Conservation (phyloP, 1,140 invertebrate species). For the Polyergus mexicanus region DNA sequence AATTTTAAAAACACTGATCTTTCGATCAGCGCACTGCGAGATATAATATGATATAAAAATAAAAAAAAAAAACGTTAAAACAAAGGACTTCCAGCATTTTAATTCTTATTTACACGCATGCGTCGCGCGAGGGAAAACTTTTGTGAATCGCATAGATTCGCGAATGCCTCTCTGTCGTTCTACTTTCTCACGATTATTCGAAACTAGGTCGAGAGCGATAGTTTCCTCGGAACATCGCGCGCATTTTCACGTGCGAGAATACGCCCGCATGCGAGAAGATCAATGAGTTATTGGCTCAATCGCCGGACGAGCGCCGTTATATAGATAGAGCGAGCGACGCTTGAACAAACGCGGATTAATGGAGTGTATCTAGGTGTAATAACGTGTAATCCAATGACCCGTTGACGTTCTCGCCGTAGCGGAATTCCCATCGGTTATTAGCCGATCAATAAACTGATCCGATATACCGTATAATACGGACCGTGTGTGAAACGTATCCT, state of each 20-base stretch:
- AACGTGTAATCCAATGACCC: slow-evolving; percentile 60
- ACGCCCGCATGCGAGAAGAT: neutral
- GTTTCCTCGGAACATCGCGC: neutral
- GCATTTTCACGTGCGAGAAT: slow-evolving; percentile 9
- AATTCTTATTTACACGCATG: slow-evolving; percentile 21
- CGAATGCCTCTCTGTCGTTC: slow-evolving; percentile 16
- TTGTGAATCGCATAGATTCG: slow-evolving; percentile 41
- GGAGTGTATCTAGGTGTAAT: slow-evolving; percentile 42
- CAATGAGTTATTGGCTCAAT: slow-evolving; percentile 35
- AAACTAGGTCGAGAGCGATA: slow-evolving; percentile 49
- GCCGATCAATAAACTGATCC: slow-evolving; percentile 52
- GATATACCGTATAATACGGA: neutral
- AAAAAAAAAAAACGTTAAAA: neutral
- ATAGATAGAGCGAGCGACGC: slow-evolving; percentile 11
- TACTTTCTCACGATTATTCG: slow-evolving; percentile 51
- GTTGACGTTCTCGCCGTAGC: slow-evolving; percentile 55
- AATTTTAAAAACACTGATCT: neutral
- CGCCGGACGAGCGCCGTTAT: neutral
- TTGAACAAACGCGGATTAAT: slow-evolving; percentile 40
- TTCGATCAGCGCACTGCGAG: neutral
- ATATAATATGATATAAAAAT: neutral
- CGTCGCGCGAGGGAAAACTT: neutral
- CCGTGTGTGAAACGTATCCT: neutral
- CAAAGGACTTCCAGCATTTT: too few relatives aligned
- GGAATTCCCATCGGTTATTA: slow-evolving; percentile 48